These are phyloP conservation scores for Proteles cristata DNA, from an alignment of 2,113 vertebrate species.

Conservation along the genomic window DNA sequence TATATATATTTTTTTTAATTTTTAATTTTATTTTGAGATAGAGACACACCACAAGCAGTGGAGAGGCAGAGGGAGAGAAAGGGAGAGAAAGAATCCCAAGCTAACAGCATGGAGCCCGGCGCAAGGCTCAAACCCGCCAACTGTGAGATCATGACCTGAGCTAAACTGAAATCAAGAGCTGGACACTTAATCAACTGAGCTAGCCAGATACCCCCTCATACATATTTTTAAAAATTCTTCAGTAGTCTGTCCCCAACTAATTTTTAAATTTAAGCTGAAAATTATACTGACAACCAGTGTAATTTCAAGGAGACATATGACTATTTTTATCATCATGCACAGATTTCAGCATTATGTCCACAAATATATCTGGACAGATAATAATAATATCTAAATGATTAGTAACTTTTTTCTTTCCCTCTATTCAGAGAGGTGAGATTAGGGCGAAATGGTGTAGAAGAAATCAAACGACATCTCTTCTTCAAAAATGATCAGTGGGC, in stretches of 20 bases:
- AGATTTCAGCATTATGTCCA: constrained; percentile 41
- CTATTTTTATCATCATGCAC: background rate
- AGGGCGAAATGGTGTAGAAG: constrained; percentile 96
- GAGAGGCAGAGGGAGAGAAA: no score
- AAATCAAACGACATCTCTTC: constrained; percentile 98
- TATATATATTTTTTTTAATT: background rate
- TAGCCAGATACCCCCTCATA: no score
- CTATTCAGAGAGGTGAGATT: constrained; percentile 94
- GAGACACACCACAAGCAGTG: no score
- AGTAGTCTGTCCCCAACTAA: constrained; percentile 23
- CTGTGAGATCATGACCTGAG: no score
- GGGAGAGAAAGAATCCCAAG: no score
- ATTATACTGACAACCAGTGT: background rate
- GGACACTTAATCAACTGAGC: no score
- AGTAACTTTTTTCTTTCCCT: constrained; percentile 53
- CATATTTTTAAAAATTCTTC: background rate
- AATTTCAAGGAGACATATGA: constrained; percentile 12
- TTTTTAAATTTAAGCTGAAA: constrained; percentile 38
- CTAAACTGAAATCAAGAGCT: no score
- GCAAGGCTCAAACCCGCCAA: no score
- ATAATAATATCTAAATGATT: constrained; percentile 31
- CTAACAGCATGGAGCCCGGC: no score
- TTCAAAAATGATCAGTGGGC: constrained; percentile 99
- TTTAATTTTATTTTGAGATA: no score
- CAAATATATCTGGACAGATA: background rate